Evolutionary conservation across 2,113 vertebrate species (phyloP).

Genomic region (Cyanoramphus novaezelandiae): DNA sequence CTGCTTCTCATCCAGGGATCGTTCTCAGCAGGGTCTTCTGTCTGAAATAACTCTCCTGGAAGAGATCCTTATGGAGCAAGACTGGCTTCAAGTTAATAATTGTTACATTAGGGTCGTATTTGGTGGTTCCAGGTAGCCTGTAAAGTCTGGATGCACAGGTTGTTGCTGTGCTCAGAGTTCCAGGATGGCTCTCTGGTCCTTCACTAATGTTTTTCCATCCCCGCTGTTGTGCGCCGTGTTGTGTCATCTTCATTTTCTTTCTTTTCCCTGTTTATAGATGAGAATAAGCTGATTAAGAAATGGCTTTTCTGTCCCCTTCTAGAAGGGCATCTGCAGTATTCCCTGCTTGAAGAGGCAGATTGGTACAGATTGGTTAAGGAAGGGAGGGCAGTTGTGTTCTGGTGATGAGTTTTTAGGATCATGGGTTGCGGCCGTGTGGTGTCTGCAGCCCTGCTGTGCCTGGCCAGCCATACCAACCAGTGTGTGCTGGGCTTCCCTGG

Average conservation of each 20-base stretch:
- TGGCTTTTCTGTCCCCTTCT: background rate
- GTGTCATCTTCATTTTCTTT: background rate
- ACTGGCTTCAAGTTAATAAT: background rate
- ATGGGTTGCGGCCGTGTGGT: background rate
- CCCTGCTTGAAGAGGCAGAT: background rate
- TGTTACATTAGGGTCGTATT: background rate
- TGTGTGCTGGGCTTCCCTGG: rapidly evolving
- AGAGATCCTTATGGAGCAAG: background rate
- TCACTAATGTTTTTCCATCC: background rate
- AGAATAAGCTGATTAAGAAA: background rate
- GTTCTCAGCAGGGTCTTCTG: background rate
- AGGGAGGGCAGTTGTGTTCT: background rate
- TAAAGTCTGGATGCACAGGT: background rate
- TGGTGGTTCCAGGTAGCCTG: background rate
- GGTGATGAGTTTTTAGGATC: rapidly evolving
- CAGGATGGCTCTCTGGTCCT: background rate
- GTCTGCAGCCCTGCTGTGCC: background rate
- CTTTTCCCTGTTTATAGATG: background rate
- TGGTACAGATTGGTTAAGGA: background rate
- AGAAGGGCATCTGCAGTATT: background rate
- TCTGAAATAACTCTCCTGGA: background rate
- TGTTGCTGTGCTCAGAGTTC: background rate
- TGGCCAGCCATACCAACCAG: background rate
- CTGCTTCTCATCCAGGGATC: background rate
- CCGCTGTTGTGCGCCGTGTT: rapidly evolving